Evolutionary conservation across 1,140 invertebrate genomes (phyloP).

Genomic region (Euura lappo): DNA sequence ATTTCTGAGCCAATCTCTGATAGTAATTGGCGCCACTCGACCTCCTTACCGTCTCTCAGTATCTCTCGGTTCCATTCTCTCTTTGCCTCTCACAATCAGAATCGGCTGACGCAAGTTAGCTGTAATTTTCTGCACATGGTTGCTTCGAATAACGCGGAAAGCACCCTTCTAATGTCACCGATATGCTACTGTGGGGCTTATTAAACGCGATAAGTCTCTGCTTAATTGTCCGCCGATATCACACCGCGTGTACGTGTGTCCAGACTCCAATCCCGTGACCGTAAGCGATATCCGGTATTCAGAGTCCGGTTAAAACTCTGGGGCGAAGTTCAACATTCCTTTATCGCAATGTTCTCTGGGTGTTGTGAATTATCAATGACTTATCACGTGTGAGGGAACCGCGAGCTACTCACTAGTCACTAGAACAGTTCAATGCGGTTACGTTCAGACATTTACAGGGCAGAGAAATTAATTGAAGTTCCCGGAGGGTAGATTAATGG

Average conservation of each 20-base stretch:
- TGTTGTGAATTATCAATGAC: too few species aligned
- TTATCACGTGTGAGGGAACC: too few species aligned
- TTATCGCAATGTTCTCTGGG: too few species aligned
- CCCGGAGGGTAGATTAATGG: not conserved
- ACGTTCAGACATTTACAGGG: not conserved
- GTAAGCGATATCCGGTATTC: not conserved
- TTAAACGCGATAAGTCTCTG: not conserved
- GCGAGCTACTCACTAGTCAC: not conserved
- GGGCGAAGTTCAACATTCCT: not conserved
- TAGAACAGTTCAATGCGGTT: not conserved
- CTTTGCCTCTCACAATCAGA: too few species aligned
- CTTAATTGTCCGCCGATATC: not conserved
- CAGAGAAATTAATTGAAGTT: not conserved
- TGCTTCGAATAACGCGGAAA: not conserved
- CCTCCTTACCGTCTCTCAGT: too few species aligned
- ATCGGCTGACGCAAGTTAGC: not conserved
- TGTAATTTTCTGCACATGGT: constrained; percentile 1
- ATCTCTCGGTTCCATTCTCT: too few species aligned
- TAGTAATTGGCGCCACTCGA: not conserved
- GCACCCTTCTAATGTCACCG: not conserved
- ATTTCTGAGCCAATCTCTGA: not conserved
- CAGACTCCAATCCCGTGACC: not conserved
- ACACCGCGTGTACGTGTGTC: not conserved
- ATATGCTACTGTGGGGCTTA: not conserved
- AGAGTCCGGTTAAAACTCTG: not conserved